Base-by-base conservation (phyloP, 2,888 invertebrate species). In the Stictocephala bisonia region DNA sequence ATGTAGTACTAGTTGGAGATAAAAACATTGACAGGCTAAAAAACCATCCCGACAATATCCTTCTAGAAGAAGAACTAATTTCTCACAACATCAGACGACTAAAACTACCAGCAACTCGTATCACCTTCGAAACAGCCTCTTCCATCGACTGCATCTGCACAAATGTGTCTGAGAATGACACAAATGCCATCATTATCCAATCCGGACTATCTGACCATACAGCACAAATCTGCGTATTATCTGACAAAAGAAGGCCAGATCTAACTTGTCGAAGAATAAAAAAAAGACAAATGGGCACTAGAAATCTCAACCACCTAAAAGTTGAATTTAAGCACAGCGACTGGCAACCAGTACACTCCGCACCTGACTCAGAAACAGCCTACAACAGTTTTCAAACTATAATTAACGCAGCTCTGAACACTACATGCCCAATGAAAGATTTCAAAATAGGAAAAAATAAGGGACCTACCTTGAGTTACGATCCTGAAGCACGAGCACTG, bases 31-130 rank as follows among this genome's bases (percentile, higher is more conserved):
- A n/a, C n/a, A n/a, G n/a, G n/a, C n/a, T n/a, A n/a, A n/a, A n/a
- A n/a, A n/a, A n/a, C n/a, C n/a, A n/a, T n/a, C n/a, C n/a, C n/a
- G n/a, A n/a, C n/a, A n/a, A n/a, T n/a, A n/a, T n/a, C n/a, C n/a
- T n/a, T n/a, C n/a, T n/a, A n/a, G n/a, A n/a, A n/a, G n/a, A n/a
- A n/a, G n/a, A n/a, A n/a, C n/a, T n/a, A n/a, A n/a, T n/a, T n/a
- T n/a, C n/a, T n/a, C n/a, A n/a, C n/a, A n/a, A 51, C 51, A 51
- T 51, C 51, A 51, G 51, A 51, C 20, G 51, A 51, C 51, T 22
- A 6, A 44, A 44, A 44, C 24, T 51, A 22, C 51, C 51, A 51
- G 51, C 51, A 22, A 51, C 51, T 22, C 51, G 51, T 6, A 22
- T 51, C 4, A 51, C 51, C 20, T 22, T 22, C 24, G 24, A 51